These are phyloP conservation scores for Grallaria varia DNA, from an alignment of 2,113 vertebrate species.

Conservation along the genomic window DNA sequence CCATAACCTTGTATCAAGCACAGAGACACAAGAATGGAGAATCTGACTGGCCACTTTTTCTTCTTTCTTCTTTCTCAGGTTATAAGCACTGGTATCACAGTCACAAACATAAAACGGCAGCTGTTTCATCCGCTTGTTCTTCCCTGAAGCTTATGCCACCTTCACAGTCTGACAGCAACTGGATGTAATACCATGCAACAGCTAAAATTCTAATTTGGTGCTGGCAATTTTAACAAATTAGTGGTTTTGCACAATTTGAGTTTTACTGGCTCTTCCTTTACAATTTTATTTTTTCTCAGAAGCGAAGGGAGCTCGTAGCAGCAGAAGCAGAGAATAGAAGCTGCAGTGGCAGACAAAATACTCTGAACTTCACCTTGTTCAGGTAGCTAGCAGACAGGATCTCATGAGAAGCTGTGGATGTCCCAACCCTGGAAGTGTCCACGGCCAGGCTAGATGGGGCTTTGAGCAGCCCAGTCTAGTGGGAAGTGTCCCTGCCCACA, in stretches of 20 bases:
- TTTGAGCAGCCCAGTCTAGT: not conserved
- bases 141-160: not conserved
- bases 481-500: not conserved
- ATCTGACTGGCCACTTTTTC: not conserved
- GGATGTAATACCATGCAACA: rapidly evolving
- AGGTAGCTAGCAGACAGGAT: not conserved
- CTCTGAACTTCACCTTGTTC: not conserved
- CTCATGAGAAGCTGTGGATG: not conserved
- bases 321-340: not conserved
- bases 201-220: not conserved
- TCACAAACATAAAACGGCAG: not conserved
- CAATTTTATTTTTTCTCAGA: not conserved
- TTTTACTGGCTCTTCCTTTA: not conserved
- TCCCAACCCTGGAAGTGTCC: not conserved
- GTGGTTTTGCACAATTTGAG: not conserved
- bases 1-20: not conserved
- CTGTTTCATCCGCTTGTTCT: not conserved
- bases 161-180: not conserved
- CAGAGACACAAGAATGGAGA: not conserved
- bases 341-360: not conserved
- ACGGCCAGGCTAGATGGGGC: not conserved
- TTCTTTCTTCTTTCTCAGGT: not conserved
- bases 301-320: not conserved
- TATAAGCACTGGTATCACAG: not conserved
- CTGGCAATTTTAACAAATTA: not conserved